These are phyloP conservation scores for Rhineura floridana DNA, from an alignment of 2,113 vertebrate genomes.

Conservation along the genomic window DNA sequence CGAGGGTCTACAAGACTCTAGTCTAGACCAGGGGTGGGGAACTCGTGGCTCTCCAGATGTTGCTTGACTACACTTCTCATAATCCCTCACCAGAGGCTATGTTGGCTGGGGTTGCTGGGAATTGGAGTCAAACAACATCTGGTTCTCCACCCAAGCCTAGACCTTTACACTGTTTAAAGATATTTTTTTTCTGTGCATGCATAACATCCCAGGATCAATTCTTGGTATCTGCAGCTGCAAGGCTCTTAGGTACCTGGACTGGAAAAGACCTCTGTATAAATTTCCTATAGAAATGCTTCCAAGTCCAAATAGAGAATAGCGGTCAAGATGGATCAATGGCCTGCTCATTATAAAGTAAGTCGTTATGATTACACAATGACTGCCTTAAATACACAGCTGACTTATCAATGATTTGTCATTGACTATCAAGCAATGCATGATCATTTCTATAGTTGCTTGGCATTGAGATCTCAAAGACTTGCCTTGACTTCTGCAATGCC, in stretches of 20 bases:
- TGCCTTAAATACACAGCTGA: background rate
- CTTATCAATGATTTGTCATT: background rate
- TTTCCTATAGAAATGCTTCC: background rate
- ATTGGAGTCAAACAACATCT: background rate
- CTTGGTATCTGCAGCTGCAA: too few species aligned
- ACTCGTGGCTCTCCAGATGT: background rate
- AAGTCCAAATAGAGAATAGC: too few species aligned
- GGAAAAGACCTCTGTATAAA: background rate
- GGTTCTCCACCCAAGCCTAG: too few species aligned
- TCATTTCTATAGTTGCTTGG: background rate
- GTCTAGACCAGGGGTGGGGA: background rate
- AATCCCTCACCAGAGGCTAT: background rate
- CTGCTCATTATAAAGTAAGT: too few species aligned
- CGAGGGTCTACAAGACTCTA: background rate
- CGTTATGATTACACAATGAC: too few species aligned
- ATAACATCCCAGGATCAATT: too few species aligned
- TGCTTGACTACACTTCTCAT: background rate
- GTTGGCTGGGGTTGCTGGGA: background rate
- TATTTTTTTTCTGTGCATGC: too few species aligned
- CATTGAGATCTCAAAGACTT: too few species aligned
- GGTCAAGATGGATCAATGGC: too few species aligned
- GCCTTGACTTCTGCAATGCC: too few species aligned
- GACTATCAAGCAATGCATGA: background rate
- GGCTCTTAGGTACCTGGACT: background rate
- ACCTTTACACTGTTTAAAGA: too few species aligned